These are phyloP conservation scores for Chelonus formosanus DNA, from an alignment of 2,888 invertebrate genomes.

Conservation along the genomic window DNA sequence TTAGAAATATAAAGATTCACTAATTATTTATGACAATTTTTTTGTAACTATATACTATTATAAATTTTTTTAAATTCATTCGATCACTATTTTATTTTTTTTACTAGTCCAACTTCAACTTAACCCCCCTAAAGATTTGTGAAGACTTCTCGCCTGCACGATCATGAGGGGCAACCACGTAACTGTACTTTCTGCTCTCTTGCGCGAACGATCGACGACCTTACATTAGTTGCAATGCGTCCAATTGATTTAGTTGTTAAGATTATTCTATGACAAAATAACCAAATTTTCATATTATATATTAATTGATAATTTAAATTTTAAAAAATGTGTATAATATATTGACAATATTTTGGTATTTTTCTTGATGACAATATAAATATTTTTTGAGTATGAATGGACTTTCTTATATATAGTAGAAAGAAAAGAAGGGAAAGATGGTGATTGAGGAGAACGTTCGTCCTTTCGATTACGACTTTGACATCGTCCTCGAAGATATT, in stretches of 20 bases:
- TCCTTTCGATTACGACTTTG: constrained; percentile 39
- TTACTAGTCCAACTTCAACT: background rate
- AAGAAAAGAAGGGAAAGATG: constrained; percentile 15
- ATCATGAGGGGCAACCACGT: constrained; percentile 27
- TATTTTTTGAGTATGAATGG: constrained; percentile 20
- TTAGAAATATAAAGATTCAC: too few species aligned
- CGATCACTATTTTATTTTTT: too few species aligned
- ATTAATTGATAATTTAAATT: too few species aligned
- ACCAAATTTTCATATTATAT: too few species aligned
- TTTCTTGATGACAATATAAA: too few species aligned
- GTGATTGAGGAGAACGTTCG: constrained; percentile 36
- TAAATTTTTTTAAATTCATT: too few species aligned
- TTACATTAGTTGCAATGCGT: constrained; percentile 31
- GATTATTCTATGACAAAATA: too few species aligned
- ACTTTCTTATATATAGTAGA: constrained; percentile 2
- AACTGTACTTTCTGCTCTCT: constrained; percentile 36
- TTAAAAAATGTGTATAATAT: too few species aligned
- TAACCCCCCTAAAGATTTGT: background rate
- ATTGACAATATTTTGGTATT: too few species aligned
- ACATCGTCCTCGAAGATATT: constrained; percentile 36
- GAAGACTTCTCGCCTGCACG: constrained; percentile 8
- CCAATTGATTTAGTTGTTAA: too few species aligned
- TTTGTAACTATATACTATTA: too few species aligned
- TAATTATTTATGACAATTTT: too few species aligned
- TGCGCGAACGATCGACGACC: constrained; percentile 45